These are phyloP conservation scores for Glaucidium brasilianum DNA, from an alignment of 2,113 vertebrate genomes.

Conservation along the genomic window DNA sequence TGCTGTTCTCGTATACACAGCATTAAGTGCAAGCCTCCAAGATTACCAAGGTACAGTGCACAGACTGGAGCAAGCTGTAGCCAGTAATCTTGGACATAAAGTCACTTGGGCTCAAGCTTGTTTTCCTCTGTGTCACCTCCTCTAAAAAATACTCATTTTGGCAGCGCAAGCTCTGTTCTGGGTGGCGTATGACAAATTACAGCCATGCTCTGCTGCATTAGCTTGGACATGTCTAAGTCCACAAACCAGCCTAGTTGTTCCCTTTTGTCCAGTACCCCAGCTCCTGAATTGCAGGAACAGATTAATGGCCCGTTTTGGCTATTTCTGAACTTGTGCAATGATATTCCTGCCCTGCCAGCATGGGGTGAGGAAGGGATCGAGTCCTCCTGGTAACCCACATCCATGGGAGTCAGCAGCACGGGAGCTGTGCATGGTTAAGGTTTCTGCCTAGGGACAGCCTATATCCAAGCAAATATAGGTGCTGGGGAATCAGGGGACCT, in stretches of 20 bases:
- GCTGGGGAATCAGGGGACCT: no score
- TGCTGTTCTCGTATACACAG: neutral
- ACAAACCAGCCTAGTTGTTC: neutral
- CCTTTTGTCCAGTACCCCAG: neutral
- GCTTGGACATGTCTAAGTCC: neutral
- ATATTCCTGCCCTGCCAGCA: neutral
- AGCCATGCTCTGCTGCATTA: neutral
- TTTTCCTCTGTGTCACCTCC: neutral
- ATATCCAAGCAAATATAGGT: accelerated
- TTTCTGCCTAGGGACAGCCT: neutral
- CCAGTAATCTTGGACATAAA: neutral
- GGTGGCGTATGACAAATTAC: neutral
- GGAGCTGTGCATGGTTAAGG: neutral
- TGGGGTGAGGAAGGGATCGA: neutral
- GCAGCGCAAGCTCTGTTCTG: neutral
- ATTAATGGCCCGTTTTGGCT: neutral
- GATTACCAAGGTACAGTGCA: neutral
- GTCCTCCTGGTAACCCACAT: neutral
- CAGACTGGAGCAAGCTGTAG: neutral
- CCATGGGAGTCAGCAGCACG: accelerated
- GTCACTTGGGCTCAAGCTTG: neutral
- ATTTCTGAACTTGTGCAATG: neutral
- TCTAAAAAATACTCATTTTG: neutral
- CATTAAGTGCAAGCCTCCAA: neutral
- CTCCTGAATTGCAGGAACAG: neutral